Base-by-base conservation (phyloP, 2,113 vertebrate species). In the Ifrita kowaldi region DNA sequence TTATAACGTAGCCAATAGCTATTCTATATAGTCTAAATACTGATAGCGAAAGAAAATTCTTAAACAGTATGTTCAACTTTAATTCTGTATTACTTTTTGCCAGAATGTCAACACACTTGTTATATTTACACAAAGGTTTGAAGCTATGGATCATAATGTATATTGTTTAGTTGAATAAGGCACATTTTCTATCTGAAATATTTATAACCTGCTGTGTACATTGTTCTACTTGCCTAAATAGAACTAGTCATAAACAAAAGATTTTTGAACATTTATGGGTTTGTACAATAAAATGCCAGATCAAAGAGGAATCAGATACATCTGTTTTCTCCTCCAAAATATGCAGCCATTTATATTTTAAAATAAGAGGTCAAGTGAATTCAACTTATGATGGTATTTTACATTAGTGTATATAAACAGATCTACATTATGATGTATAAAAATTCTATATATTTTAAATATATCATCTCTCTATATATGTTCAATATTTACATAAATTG, bases 401-500 rank as follows among this genome's bases (percentile, higher is more conserved):
- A n/a, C 33, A 42, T 19, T 46, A 33, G 11, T 30, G 7, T 37
- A 50, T 37, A 75, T 15, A 65, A 69, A 60, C 4, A 56, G 9
- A 79, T 39, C 47, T 42, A 52, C 9, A 33, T 4, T 47, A 28
- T 15, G 13, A 75, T 30, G 6, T 13, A 64, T 32, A 60, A 39
- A 46, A 79, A 35, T 21, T 64, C 2, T 23, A 44, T 2, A 3
- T 32, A 44, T 57, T 70, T 42, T 26, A 27, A 13, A 46, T 17
- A 16, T 7, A 87, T 1, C 0, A 2, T 59, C 13, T 59, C 1
- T 67, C 0, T 7, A 4, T 28, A 53, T 14, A 39, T 15, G 53
- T 13, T 67, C 14, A 46, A 13, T 47, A 44, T 39, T 49, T 44
- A 47, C n/a, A 64, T 62, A 17, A 50, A 55, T 12, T 42, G 6